phyloP scores from a whole-genome alignment of 2,888 invertebrate genomes.

The Theretra japonica region DNA sequence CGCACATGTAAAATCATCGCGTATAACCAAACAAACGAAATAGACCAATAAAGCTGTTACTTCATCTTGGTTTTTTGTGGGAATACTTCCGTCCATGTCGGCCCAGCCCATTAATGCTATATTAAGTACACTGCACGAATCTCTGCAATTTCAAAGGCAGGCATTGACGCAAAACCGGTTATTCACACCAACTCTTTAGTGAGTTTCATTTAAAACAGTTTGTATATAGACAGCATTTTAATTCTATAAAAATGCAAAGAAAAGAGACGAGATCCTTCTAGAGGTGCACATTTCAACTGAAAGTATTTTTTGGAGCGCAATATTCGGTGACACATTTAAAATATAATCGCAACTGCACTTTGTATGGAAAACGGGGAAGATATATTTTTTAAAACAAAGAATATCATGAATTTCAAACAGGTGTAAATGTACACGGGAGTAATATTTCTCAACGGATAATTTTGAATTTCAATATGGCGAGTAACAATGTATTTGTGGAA shows the following conservation, averaged over 20 bases:
- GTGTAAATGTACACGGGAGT: not conserved
- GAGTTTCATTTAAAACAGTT: too few relatives aligned
- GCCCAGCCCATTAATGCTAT: too few relatives aligned
- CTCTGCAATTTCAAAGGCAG: too few relatives aligned
- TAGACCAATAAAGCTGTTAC: too few relatives aligned
- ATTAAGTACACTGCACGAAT: too few relatives aligned
- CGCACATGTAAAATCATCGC: too few relatives aligned
- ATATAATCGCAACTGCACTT: not conserved
- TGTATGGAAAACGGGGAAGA: not conserved
- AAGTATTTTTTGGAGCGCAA: slow-evolving; percentile 17
- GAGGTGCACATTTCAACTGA: slow-evolving; percentile 7
- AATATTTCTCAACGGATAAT: not conserved
- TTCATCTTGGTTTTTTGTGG: too few relatives aligned
- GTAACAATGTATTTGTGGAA: slow-evolving; percentile 3
- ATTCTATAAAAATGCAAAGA: not conserved
- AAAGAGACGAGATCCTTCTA: not conserved
- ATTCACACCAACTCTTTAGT: too few relatives aligned
- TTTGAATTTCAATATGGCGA: slow-evolving; percentile 19
- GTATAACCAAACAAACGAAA: too few relatives aligned
- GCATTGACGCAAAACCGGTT: too few relatives aligned
- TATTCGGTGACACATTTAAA: slow-evolving; percentile 12
- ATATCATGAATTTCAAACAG: slow-evolving; percentile 10
- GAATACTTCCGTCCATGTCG: too few relatives aligned
- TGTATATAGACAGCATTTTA: not conserved
- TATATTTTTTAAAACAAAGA: slow-evolving; percentile 1